Percentiles rank a stretch among this genome's conserved stretches.
These are phyloP conservation scores for Tenodera sinensis DNA, from an alignment of 2,888 invertebrate genomes.

Conservation along the genomic window DNA sequence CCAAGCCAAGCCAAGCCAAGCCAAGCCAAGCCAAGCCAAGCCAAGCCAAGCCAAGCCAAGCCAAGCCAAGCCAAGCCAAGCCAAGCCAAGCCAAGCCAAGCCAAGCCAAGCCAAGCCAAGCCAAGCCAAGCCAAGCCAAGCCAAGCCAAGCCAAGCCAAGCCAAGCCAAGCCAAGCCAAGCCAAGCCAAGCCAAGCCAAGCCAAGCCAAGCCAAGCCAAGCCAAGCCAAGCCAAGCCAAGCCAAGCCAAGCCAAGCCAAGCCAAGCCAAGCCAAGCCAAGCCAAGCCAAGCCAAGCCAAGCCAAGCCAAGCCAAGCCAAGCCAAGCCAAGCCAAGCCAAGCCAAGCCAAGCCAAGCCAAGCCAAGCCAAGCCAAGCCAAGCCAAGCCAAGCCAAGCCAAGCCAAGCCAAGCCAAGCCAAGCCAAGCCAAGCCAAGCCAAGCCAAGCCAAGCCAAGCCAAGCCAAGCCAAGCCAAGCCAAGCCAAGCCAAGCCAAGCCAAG, in stretches of 20 bases:
- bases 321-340: slow-evolving; percentile 1
- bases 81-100: slow-evolving; percentile 2
- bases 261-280: background rate
- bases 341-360: background rate
- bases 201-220: slow-evolving; percentile 2
- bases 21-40: background rate
- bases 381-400: background rate
- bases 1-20: slow-evolving; percentile 1
- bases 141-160: background rate
- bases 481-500: slow-evolving; percentile 1
- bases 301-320: slow-evolving; percentile 2
- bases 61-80: slow-evolving; percentile 1
- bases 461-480: background rate
- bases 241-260: background rate
- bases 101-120: slow-evolving; percentile 2
- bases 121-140: background rate
- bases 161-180: background rate
- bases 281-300: slow-evolving; percentile 2
- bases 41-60: background rate
- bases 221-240: slow-evolving; percentile 1
- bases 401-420: slow-evolving; percentile 3
- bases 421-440: slow-evolving; percentile 1
- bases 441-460: background rate
- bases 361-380: background rate
- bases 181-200: slow-evolving; percentile 2